Conservation (phyloP, 2,113 vertebrate genomes). For the Silurus meridionalis region DNA sequence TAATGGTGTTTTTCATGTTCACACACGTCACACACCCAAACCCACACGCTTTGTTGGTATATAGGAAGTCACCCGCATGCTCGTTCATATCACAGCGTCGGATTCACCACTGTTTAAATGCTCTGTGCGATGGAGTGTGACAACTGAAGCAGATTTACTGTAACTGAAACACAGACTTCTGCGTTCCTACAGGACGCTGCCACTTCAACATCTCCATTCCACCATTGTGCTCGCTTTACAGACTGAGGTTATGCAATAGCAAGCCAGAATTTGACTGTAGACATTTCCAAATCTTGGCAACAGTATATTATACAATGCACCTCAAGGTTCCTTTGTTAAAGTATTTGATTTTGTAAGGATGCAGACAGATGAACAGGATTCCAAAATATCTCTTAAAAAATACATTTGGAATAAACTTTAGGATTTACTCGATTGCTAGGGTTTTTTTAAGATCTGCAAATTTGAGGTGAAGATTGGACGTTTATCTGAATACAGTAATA, state of each 20-base stretch:
- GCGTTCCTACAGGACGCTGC: conserved; percentile 9
- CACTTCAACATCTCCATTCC: conserved; percentile 22
- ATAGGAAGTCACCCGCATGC: conserved; percentile 29
- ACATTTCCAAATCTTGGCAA: background rate
- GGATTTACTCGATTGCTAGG: background rate
- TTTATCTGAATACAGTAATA: too few relatives aligned
- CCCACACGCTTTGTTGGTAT: conserved; percentile 22
- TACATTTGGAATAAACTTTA: background rate
- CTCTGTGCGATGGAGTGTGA: background rate
- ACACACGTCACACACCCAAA: background rate
- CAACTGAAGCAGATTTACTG: conserved; percentile 26
- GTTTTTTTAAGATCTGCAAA: background rate
- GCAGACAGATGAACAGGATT: background rate
- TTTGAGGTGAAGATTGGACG: too few relatives aligned
- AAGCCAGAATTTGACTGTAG: background rate
- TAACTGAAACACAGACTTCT: conserved; percentile 37
- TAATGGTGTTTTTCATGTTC: background rate
- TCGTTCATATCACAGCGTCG: conserved; percentile 32
- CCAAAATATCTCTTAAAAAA: background rate
- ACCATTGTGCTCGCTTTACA: conserved; percentile 3
- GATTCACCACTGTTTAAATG: conserved; percentile 19
- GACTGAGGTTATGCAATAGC: conserved; percentile 19
- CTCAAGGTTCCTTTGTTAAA: background rate
- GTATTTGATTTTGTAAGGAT: background rate
- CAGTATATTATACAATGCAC: background rate